phyloP scores from a whole-genome alignment of 1,140 invertebrate species.

The Maniola jurtina region DNA sequence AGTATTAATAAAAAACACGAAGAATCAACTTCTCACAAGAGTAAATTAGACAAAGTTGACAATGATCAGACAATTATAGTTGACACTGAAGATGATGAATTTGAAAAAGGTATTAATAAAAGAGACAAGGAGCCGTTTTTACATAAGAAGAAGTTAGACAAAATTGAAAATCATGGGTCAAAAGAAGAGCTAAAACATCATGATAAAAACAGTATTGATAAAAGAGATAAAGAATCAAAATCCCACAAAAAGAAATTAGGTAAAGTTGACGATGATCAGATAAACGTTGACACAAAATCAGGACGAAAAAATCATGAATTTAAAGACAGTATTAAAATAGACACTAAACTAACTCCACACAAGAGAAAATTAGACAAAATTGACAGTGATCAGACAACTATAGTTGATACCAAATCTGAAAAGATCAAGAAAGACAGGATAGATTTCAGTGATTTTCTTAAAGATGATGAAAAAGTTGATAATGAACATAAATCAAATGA shows the following conservation, averaged over 20 bases:
- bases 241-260: constrained; percentile 14
- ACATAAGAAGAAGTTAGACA: constrained; percentile 15
- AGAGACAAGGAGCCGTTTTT: not conserved
- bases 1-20: constrained; percentile 6
- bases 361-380: constrained; percentile 18
- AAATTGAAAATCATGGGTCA: not conserved
- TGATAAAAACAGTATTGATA: too few relatives aligned
- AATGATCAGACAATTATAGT: constrained; percentile 7
- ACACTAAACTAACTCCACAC: not conserved
- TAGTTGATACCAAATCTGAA: constrained; percentile 28
- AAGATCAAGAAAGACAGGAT: constrained; percentile 41
- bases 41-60: constrained; percentile 17
- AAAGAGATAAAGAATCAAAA: constrained; percentile 2
- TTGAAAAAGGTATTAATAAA: constrained; percentile 12
- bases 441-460: constrained; percentile 62
- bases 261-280: not conserved
- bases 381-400: not conserved
- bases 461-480: constrained; percentile 41
- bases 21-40: constrained; percentile 1
- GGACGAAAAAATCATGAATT: not conserved
- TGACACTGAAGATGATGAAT: constrained; percentile 11
- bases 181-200: too few relatives aligned
- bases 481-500: constrained; percentile 41
- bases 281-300: not conserved
- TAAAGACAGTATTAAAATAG: constrained; percentile 11